Base-by-base conservation (phyloP, 2,113 vertebrate species). In the Catharus minimus region DNA sequence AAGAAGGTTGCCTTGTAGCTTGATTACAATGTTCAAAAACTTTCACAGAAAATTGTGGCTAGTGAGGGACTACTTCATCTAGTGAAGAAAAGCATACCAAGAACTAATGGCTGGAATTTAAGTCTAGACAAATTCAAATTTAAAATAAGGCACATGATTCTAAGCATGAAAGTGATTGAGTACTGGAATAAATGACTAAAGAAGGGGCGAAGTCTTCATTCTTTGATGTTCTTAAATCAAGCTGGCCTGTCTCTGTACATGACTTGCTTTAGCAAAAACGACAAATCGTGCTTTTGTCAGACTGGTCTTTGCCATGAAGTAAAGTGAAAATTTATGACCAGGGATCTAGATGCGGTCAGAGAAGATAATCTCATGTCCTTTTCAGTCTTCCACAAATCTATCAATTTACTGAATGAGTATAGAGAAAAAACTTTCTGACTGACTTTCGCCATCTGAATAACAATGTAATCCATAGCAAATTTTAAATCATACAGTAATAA, bases 401-500 rank as follows among this genome's bases (percentile, higher is more conserved):
- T 77, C 49, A 49, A 76, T 76, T 78, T 82, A 75, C 73, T 62
- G 66, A 88, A 74, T 32, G 33, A 91, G 9, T n/a, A 76, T 4
- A 44, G 41, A 79, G 73, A 60, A 91, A 68, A 90, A 89, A 27
- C 15, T 27, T 93, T 60, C 27, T 19, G 67, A 88, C 7, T 78
- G 73, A 88, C 64, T 94, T 94, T 69, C 84, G 26, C 60, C 30
- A 80, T 88, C 38, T 89, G 69, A 49, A 24, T 78, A 82, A 90
- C 58, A 85, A 90, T 19, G 22, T 73, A 72, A 82, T 82, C 76
- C 4, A 9, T 1, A 82, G 82, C 36, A 87, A 73, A 85, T 0
- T 44, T 39, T 79, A 89, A 92, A 94, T 95, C 81, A 88, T 38
- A 39, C 7, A 68, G 56, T 71, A 93, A 89, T 90, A 95, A 93